phyloP scores from a whole-genome alignment of 2,888 invertebrate genomes.

The Drosophila anomelani region DNA sequence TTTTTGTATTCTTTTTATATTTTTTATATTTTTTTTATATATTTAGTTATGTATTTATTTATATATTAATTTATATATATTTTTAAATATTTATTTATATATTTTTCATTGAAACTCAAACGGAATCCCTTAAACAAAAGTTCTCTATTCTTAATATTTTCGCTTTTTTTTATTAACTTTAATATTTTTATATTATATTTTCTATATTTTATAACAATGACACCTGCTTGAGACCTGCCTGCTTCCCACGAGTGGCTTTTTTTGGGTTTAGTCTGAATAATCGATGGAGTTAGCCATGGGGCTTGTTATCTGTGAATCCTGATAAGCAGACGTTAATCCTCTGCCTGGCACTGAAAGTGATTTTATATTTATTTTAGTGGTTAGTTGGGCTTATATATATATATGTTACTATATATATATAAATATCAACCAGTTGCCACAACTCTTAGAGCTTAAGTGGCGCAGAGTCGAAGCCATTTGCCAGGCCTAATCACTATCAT shows the following conservation, averaged over 20 bases:
- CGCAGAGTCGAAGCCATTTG: conserved; percentile 47
- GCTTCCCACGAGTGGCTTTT: conserved; percentile 2
- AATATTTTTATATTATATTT: background rate
- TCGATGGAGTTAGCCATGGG: conserved; percentile 20
- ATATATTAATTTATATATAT: too few species aligned
- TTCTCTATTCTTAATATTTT: background rate
- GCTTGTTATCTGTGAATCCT: conserved; percentile 12
- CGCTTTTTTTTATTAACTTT: background rate
- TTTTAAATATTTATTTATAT: background rate
- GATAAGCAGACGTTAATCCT: conserved; percentile 35
- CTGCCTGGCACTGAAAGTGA: conserved; percentile 12
- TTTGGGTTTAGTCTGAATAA: conserved; percentile 8
- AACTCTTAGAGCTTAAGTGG: conserved; percentile 24
- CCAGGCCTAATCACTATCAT: conserved; percentile 46
- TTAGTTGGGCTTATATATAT: background rate
- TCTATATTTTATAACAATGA: background rate
- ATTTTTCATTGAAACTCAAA: background rate
- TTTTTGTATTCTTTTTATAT: too few species aligned
- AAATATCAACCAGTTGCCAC: conserved; percentile 22
- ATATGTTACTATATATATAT: background rate
- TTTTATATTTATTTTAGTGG: conserved; percentile 5
- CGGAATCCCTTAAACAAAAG: too few species aligned
- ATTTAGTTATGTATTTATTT: too few species aligned
- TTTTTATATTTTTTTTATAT: too few species aligned
- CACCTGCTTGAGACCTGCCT: conserved; percentile 2